These are phyloP conservation scores for Tretioscincus oriximinensis DNA, from an alignment of 2,113 vertebrate species.

Conservation along the genomic window DNA sequence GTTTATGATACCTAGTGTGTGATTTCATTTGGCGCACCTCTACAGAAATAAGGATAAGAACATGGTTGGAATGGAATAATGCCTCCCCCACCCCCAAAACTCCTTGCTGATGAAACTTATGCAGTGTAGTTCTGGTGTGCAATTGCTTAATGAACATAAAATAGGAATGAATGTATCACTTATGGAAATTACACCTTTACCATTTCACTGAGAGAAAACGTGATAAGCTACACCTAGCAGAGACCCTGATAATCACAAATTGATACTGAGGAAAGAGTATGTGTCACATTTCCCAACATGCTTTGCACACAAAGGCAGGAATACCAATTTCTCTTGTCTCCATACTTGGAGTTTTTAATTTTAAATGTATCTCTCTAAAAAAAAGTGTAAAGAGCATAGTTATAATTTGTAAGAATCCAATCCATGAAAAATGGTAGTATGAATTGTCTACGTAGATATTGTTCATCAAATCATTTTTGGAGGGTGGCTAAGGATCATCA, in stretches of 20 bases:
- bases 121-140: rapidly evolving
- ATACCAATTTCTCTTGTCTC: not conserved
- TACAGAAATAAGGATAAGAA: not conserved
- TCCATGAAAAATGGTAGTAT: not conserved
- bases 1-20: not conserved
- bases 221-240: slow-evolving; percentile 25
- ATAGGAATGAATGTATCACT: slow-evolving; percentile 38
- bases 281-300: slow-evolving; percentile 7
- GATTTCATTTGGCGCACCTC: not conserved
- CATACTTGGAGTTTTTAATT: not conserved
- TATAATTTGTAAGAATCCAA: not conserved
- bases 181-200: slow-evolving; percentile 52
- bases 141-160: slow-evolving; percentile 27
- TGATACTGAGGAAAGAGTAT: slow-evolving; percentile 28
- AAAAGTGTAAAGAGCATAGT: not conserved
- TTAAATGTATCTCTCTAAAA: not conserved
- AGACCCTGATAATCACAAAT: slow-evolving; percentile 36
- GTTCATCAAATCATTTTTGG: not conserved
- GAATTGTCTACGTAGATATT: not conserved
- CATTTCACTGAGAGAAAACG: slow-evolving; percentile 42
- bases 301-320: not conserved
- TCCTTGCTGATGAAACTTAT: not conserved
- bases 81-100: not conserved
- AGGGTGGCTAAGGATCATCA: not conserved
- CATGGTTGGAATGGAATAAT: slow-evolving; percentile 4